phyloP scores from a whole-genome alignment of 1,140 invertebrate species.

The Aphelenchoides besseyi region DNA sequence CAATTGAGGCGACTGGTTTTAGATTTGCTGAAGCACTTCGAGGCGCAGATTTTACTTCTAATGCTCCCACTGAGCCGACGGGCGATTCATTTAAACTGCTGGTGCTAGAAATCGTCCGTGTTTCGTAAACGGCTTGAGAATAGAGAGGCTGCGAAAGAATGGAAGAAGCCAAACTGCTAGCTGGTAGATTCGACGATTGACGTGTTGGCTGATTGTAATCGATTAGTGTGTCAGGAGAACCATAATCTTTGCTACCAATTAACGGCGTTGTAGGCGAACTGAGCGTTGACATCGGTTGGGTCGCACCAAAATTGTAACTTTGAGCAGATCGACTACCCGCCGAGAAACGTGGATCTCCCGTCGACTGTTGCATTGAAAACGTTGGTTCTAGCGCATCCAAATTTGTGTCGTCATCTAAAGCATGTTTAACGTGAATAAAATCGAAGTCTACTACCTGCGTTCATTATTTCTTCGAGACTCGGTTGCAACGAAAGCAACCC shows the following conservation, averaged over 20 bases:
- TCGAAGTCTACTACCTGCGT: constrained; percentile 21
- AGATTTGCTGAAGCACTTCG: neutral
- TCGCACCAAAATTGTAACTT: neutral
- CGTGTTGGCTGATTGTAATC: constrained; percentile 19
- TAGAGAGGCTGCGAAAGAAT: constrained; percentile 38
- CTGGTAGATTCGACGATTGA: constrained; percentile 10
- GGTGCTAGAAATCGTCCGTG: neutral
- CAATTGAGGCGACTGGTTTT: neutral
- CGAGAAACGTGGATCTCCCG: neutral
- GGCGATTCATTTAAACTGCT: constrained; percentile 12
- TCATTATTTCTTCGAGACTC: constrained; percentile 88
- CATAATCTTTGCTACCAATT: constrained; percentile 5
- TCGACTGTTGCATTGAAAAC: constrained; percentile 24
- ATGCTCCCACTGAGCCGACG: neutral
- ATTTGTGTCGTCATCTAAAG: constrained; percentile 24
- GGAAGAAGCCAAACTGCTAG: constrained; percentile 11
- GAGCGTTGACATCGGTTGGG: neutral
- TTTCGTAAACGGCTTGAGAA: constrained; percentile 36
- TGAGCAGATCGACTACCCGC: neutral
- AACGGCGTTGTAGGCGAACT: constrained; percentile 3
- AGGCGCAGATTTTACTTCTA: neutral
- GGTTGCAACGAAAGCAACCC: constrained; percentile 91
- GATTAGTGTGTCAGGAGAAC: constrained; percentile 8
- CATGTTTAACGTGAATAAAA: constrained; percentile 23
- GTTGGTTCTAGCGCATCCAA: constrained; percentile 26